phyloP scores from a whole-genome alignment of 2,888 invertebrate genomes.

The Dusona sp. region DNA sequence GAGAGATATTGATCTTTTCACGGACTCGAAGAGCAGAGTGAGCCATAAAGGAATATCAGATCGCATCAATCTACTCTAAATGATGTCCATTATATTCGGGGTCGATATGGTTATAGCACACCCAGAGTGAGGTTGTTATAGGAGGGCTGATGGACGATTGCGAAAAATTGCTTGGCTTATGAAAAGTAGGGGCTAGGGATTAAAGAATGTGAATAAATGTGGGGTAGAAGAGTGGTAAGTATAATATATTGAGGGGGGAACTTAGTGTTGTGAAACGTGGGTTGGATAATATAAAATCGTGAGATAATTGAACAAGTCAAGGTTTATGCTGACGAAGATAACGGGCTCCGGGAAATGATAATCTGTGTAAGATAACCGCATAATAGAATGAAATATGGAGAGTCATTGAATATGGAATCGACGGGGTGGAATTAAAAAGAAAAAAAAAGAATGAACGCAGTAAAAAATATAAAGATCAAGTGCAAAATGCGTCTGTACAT shows the following conservation, averaged over 20 bases:
- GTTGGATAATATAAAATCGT: slow-evolving; percentile 30
- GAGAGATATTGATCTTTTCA: slow-evolving; percentile 66
- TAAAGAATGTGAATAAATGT: slow-evolving; percentile 36
- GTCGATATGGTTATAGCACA: slow-evolving; percentile 59
- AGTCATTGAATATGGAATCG: neutral
- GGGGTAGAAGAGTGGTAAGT: slow-evolving; percentile 8
- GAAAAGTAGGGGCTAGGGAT: slow-evolving; percentile 54
- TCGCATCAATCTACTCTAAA: slow-evolving; percentile 66
- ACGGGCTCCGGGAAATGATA: slow-evolving; percentile 9
- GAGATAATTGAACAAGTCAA: slow-evolving; percentile 31
- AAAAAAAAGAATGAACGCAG: neutral
- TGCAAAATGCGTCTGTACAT: neutral
- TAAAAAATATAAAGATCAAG: no score
- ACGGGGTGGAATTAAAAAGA: neutral
- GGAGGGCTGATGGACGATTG: slow-evolving; percentile 56
- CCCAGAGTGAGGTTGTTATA: neutral
- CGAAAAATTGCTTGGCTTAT: slow-evolving; percentile 57
- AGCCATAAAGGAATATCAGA: slow-evolving; percentile 67
- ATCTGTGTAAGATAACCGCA: neutral
- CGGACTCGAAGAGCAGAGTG: slow-evolving; percentile 61
- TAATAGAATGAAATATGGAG: neutral
- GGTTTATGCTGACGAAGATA: slow-evolving; percentile 6
- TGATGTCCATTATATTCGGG: slow-evolving; percentile 66
- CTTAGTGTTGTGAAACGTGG: neutral
- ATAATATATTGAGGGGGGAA: slow-evolving; percentile 56